A percentile compares a stretch with the other conserved stretches of the same genome.
phyloP scores from a whole-genome alignment of 1,140 invertebrate genomes.

The Neomicropteryx cornuta region DNA sequence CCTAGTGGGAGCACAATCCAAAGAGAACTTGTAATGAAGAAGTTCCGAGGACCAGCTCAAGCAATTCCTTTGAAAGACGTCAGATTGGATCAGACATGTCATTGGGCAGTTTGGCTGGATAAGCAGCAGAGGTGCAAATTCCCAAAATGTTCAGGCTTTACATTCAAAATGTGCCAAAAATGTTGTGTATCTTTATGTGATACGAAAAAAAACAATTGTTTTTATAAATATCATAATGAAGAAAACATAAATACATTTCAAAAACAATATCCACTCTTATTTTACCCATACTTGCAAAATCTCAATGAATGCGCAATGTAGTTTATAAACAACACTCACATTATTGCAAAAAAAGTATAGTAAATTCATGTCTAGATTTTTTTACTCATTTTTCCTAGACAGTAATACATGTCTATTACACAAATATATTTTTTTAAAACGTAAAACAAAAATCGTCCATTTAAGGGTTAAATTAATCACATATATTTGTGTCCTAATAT shows the following conservation, averaged over 20 bases:
- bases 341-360: slow-evolving; percentile 5
- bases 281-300: slow-evolving; percentile 21
- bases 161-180: slow-evolving; percentile 23
- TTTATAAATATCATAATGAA: slow-evolving; percentile 24
- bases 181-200: slow-evolving; percentile 24
- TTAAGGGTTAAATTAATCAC: no score
- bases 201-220: slow-evolving; percentile 23
- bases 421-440: no score
- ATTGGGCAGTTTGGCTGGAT: slow-evolving; percentile 21
- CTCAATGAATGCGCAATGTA: slow-evolving; percentile 14
- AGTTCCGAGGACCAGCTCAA: slow-evolving; percentile 20
- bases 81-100: slow-evolving; percentile 20
- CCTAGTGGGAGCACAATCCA: slow-evolving; percentile 19
- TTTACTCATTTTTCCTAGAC: no score
- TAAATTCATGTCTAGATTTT: no score
- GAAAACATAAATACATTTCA: slow-evolving; percentile 21
- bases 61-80: slow-evolving; percentile 20
- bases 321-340: slow-evolving; percentile 5
- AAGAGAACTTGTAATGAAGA: slow-evolving; percentile 21
- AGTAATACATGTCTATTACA: no score
- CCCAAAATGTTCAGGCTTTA: slow-evolving; percentile 21
- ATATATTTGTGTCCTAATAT: no score
- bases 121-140: slow-evolving; percentile 23
- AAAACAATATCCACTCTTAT: slow-evolving; percentile 14
- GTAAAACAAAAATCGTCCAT: no score